Base-by-base conservation (phyloP, 2,888 invertebrate genomes). In the Pomacea canaliculata region DNA sequence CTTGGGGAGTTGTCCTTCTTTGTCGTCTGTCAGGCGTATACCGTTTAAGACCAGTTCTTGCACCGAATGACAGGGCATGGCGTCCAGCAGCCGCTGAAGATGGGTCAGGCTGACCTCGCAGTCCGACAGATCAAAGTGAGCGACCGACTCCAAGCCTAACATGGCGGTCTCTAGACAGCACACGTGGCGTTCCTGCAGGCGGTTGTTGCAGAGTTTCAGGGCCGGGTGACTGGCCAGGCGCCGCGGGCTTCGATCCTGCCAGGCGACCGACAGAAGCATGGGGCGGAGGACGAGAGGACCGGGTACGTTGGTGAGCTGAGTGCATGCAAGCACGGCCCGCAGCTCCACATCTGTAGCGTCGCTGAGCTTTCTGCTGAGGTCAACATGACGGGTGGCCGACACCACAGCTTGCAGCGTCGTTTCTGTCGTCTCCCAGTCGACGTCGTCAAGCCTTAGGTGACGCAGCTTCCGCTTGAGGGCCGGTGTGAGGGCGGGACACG, bases 181-280 rank as follows among this genome's bases (percentile, higher is more conserved):
- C n/a, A 74, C 49, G 23, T 69, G 69, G 48, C 13, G 23, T 16
- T 62, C 69, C 13, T 23, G 23, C 62, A 74, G 23, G 16, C 8
- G n/a, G 23, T 73, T 73, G n/a, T 68, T 37, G 48, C 74, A 62
- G 56, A 74, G 12, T 62, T 74, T 74, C 62, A 74, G 60, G 23
- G 74, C 74, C 18, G 74, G 74, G n/a, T 74, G 74, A 7, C 16
- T 27, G 27, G 19, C 63, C 27, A 23, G 19, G 12, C 63, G 63
- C 19, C 63, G 23, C 5, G 9, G 10, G 1, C 5, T 19, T 16
- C 9, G 12, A 56, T 56, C 51, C 16, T 56, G 51, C 16, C 16
- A 16, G 10, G 12, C 51, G 16, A 56, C 16, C 16, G 51, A 13
- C 51, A 56, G 51, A 56, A 16, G 12, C 16, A 16, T 56, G 51